Conservation (phyloP, 1,140 invertebrate species). For the Scaptomyza pallida region DNA sequence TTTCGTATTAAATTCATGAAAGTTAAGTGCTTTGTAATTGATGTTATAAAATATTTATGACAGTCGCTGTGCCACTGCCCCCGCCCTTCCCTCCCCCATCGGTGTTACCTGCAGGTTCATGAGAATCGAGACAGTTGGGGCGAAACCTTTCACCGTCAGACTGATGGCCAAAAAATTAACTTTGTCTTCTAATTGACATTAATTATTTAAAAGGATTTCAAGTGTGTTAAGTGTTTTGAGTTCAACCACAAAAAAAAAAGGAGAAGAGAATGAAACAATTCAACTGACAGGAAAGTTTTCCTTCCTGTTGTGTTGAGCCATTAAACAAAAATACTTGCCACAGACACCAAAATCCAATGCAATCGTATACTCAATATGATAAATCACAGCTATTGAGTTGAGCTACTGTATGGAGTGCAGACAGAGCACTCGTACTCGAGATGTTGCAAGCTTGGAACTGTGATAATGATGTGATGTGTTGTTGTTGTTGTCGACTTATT, state of each 20-base stretch:
- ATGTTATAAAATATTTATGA: conserved; percentile 84
- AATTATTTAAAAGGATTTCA: conserved; percentile 83
- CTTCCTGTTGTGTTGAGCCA: conserved; percentile 19
- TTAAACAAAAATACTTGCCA: conserved; percentile 14
- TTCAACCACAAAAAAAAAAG: conserved; percentile 32
- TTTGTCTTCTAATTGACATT: conserved; percentile 80
- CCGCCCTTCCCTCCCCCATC: background rate
- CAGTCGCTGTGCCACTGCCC: conserved; percentile 41
- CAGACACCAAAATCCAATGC: conserved; percentile 11
- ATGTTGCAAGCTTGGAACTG: conserved; percentile 13
- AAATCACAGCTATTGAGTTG: conserved; percentile 8
- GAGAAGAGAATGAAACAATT: too few relatives aligned
- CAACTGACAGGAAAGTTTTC: too few relatives aligned
- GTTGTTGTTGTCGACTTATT: conserved; percentile 59
- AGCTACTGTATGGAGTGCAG: background rate
- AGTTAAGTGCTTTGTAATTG: conserved; percentile 84
- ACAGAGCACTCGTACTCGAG: background rate
- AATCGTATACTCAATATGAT: conserved; percentile 6
- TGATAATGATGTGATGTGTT: conserved; percentile 58
- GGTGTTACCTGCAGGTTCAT: conserved; percentile 23
- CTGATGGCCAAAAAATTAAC: conserved; percentile 76
- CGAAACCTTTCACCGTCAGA: conserved; percentile 36
- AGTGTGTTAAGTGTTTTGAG: conserved; percentile 50
- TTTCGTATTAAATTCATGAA: conserved; percentile 84
- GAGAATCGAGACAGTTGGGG: conserved; percentile 7